These are phyloP conservation scores for Merluccius polli DNA, from an alignment of 2,797 vertebrate species.

Conservation along the genomic window DNA sequence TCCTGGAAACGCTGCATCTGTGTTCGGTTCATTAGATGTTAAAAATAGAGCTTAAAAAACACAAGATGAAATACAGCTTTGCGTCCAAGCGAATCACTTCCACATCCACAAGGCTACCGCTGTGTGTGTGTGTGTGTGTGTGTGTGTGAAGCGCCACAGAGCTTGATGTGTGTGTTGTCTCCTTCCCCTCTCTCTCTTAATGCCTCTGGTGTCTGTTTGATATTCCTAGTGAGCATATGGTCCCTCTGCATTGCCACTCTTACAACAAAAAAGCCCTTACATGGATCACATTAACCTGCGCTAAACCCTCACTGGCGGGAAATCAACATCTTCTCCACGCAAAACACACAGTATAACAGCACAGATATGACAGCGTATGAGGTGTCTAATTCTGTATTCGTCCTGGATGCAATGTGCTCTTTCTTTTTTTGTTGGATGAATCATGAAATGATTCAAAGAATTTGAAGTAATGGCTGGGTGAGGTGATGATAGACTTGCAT, in stretches of 20 bases:
- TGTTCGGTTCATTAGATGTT: not conserved
- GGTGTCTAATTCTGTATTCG: not conserved
- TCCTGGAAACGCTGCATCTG: not conserved
- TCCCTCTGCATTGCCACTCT: conserved; percentile 38
- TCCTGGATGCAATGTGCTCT: not conserved
- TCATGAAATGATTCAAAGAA: not conserved
- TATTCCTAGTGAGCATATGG: conserved; percentile 47
- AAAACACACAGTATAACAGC: no score
- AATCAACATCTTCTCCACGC: conserved; percentile 4
- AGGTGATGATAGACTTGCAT: no score
- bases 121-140: not conserved
- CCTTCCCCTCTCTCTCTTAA: not conserved
- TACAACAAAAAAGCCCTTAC: conserved; percentile 23
- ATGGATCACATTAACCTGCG: conserved; percentile 9
- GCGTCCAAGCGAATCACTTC: not conserved
- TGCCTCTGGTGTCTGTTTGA: conserved; percentile 39
- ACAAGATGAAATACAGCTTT: not conserved
- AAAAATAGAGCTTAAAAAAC: not conserved
- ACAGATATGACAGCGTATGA: no score
- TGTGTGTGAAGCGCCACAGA: not conserved
- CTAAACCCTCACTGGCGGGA: conserved; percentile 16
- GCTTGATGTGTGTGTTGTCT: not conserved
- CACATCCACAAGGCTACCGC: not conserved
- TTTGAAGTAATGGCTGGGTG: not conserved
- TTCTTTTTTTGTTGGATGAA: not conserved